Base-by-base conservation (phyloP, 2,797 vertebrate genomes). In the Clarias pachynema region DNA sequence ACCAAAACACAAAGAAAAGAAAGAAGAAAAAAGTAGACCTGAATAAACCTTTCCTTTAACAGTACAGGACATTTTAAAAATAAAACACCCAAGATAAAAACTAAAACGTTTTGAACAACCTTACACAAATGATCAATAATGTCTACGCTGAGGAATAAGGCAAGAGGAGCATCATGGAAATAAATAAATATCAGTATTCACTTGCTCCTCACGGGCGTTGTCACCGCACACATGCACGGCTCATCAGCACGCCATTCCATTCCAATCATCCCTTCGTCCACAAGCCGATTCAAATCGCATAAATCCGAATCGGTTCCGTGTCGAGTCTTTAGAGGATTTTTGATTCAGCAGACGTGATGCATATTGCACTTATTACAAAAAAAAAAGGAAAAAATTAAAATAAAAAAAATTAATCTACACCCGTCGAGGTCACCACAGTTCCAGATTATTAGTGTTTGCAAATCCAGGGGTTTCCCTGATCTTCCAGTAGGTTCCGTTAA, bases 401-500 rank as follows among this genome's bases (percentile, higher is more conserved):
- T 16, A 26, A 60, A 44, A 60, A 29, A 22, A 60, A 4, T n/a
- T n/a, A n/a, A 80, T 3, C 14, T 15, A 12, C 15, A 8, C 4
- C 29, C 1, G 0, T 24, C 12, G 26, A 10, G 6, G 24, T 85
- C 79, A 97, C 97, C 97, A 98, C 86, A 99, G 92, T 87, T 97
- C 95, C 0, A 97, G 94, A 18, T 96, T 96, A 3, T 96, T 93
- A 3, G 95, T 94, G 73, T 94, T 93, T 63, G 94, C 86, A 0
- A 97, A 98, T 82, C 96, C 97, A 0, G 97, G 97, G 3, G 96
- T 94, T 0, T 95, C 91, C 59, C 97, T 95, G 84, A 96, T 88
- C 85, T 94, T 95, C 97, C 97, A 98, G 93, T 99, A 99, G 0
- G 93, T 96, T 53, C 93, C 93, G 62, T 97, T 97, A 82, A 90